Base-by-base conservation (phyloP, 2,113 vertebrate species). In the Panthera leo region DNA sequence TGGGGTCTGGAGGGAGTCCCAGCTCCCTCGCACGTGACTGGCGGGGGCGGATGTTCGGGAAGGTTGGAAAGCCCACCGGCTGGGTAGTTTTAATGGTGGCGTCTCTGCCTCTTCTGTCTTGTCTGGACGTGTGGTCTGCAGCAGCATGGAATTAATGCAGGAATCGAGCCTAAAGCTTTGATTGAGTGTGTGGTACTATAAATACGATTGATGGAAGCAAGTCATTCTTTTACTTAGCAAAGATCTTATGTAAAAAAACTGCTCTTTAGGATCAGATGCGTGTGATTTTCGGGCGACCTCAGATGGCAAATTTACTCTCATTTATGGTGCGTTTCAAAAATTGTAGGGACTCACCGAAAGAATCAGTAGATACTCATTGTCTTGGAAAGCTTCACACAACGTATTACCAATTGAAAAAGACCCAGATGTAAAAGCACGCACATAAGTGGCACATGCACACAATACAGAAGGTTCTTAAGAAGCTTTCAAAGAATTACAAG, bases 101-200 rank as follows among this genome's bases (percentile, higher is more conserved):
- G 5, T 4, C 1, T 19, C 27, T 12, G n/a, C 80, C 51, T 25
- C 73, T 83, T 18, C 15, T 27, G 0, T 21, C 4, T 1, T 11
- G 65, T 11, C 78, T 36, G 36, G 61, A 23, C 5, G 0, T 3
- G 0, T 0, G 2, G 2, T 39, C 25, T 75, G 45, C 0, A 9
- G 1, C 2, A 11, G 2, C 12, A 3, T 16, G 0, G 2, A 7
- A 4, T 29, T 10, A 3, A 14, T 6, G 34, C 51, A 0, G 2
- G 55, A 27, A 42, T 16, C 34, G 5, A 27, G 39, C 34, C 75
- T 18, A 10, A 3, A 2, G 36, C 51, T 61, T 18, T 21, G 18
- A 61, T 13, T 29, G 7, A 58, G 11, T 23, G 13, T 5, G 78
- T 5, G 78, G 45, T 5, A 0, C 13, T 11, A 0, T 39, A 10